Base-by-base conservation (phyloP, 2,113 vertebrate genomes). In the Crotalus helleri region DNA sequence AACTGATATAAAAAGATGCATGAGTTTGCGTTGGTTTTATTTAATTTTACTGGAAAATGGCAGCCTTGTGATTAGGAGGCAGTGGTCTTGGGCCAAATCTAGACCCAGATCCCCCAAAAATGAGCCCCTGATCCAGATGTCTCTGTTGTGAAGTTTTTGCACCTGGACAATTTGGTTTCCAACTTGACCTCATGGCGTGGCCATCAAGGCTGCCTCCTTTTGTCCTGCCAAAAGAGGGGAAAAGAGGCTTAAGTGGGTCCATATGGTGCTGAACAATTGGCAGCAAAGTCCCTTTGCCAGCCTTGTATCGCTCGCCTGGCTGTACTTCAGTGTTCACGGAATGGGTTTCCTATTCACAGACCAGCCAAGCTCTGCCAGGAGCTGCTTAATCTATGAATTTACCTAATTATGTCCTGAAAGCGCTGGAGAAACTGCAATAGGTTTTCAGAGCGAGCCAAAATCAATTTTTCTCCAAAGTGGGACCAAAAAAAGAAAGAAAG, bases 321-420 rank as follows among this genome's bases (percentile, higher is more conserved):
- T 95, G 94, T 95, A 90, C 96, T 97, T 97, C 95, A 97, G 94
- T 95, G 95, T 95, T 95, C 94, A 93, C 93, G 87, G 96, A 97
- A 97, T 95, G 92, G 96, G 93, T 96, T 95, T 91, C 85, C 95
- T 97, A 97, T 97, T 97, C 96, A 96, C 96, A 95, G 95, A 96
- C 95, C 95, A 96, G 96, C 69, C 93, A 86, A 96, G 90, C 94
- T 87, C 93, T 97, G 97, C 97, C 97, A 97, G 96, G 92, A 96
- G 95, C 95, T 93, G 96, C 96, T 97, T 96, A 95, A 96, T 97
- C 95, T 97, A 95, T 97, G 96, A 97, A 97, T 97, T 96, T 97
- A 96, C 96, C 96, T 97, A 97, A 97, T 97, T 97, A 97, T 95
- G 96, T 97, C 94, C 96, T 96, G 94, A 97, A 97, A 97, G 90